These are phyloP conservation scores for Ailurus styani DNA, from an alignment of 2,113 vertebrate species.

Conservation along the genomic window DNA sequence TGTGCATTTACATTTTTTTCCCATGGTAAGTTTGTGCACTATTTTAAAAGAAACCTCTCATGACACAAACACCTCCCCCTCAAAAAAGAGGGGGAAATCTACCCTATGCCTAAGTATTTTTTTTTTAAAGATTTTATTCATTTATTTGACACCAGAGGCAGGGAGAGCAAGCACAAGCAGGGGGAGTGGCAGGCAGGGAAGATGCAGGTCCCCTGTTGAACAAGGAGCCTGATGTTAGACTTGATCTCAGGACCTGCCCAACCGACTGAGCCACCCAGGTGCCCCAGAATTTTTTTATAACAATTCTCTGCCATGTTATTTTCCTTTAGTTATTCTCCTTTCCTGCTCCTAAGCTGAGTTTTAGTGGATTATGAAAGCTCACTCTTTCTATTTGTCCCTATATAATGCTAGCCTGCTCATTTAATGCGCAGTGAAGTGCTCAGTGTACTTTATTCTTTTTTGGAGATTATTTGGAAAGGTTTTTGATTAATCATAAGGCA, in stretches of 20 bases:
- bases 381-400: background rate
- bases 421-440: background rate
- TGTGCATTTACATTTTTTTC: background rate
- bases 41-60: background rate
- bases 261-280: too few relatives aligned
- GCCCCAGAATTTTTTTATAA: background rate
- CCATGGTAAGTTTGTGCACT: background rate
- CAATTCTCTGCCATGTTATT: background rate
- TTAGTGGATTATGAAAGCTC: background rate
- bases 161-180: too few relatives aligned
- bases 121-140: background rate
- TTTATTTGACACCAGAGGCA: too few relatives aligned
- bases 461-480: background rate
- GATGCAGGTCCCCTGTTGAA: too few relatives aligned
- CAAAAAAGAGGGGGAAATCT: background rate
- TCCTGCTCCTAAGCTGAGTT: background rate
- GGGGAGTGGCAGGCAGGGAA: too few relatives aligned
- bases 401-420: background rate
- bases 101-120: background rate
- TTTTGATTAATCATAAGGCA: constrained; percentile 25
- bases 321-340: background rate
- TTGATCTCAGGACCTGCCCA: too few relatives aligned
- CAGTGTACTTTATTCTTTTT: background rate
- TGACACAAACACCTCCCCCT: background rate
- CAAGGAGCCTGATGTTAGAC: too few relatives aligned